A percentile compares a stretch with the other conserved stretches of the same genome.
Conservation (phyloP, 2,113 vertebrate species). For the Vimba vimba region DNA sequence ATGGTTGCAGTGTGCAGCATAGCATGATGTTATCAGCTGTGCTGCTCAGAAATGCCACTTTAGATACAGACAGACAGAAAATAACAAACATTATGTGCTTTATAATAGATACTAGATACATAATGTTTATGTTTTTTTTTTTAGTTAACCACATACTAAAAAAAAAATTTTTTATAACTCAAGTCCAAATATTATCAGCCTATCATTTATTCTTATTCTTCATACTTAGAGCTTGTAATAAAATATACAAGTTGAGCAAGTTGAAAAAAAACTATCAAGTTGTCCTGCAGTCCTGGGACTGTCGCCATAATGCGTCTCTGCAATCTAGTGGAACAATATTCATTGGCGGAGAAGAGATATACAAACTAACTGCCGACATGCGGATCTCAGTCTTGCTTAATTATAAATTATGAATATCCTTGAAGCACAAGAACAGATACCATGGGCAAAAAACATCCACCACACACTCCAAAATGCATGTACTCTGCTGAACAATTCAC, state of each 20-base stretch:
- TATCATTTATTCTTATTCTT: background rate
- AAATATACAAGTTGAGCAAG: background rate
- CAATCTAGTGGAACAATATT: background rate
- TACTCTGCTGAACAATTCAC: background rate
- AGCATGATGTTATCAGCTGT: conserved; percentile 18
- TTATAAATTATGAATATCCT: background rate
- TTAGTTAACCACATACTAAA: background rate
- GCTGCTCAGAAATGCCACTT: background rate
- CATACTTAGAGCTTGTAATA: background rate
- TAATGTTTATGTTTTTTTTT: background rate
- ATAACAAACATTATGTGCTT: background rate
- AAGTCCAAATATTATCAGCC: background rate
- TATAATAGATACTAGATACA: background rate
- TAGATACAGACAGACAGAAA: background rate
- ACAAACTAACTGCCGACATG: background rate
- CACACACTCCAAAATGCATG: background rate
- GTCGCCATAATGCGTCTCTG: background rate
- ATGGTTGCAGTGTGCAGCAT: conserved; percentile 33
- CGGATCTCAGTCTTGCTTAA: background rate
- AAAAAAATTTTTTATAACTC: background rate
- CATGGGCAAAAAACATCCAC: background rate
- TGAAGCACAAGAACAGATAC: background rate
- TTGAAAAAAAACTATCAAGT: background rate
- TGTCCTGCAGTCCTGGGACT: background rate
- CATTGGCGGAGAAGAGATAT: background rate